Percentiles rank a stretch among this genome's conserved stretches.
Conservation (phyloP, 1,140 invertebrate genomes). For the Leucophenga varia region DNA sequence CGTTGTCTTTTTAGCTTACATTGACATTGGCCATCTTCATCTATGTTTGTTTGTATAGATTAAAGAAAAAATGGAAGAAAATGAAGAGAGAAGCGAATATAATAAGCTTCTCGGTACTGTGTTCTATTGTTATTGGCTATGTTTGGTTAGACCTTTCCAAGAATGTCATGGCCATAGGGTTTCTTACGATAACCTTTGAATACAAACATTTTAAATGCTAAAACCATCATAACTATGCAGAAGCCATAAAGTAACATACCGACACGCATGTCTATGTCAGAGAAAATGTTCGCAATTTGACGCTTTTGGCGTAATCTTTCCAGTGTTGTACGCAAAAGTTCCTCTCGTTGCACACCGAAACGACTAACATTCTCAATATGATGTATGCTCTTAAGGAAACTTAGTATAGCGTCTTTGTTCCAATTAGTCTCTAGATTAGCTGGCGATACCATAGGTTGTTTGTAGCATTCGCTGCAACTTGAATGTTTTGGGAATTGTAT, state of each 20-base stretch:
- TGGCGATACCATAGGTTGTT: slow-evolving; percentile 17
- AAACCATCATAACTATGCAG: slow-evolving; percentile 68
- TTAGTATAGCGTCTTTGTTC: slow-evolving; percentile 70
- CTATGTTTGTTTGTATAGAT: too few species aligned
- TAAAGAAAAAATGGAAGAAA: too few species aligned
- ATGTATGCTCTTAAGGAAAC: slow-evolving; percentile 78
- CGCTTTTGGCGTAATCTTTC: slow-evolving; percentile 47
- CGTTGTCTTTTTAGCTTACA: too few species aligned
- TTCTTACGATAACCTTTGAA: slow-evolving; percentile 72
- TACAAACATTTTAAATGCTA: slow-evolving; percentile 77
- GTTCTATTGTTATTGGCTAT: too few species aligned
- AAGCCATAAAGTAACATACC: slow-evolving; percentile 73
- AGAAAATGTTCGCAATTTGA: slow-evolving; percentile 61
- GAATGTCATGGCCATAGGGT: slow-evolving; percentile 64
- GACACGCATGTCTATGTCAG: slow-evolving; percentile 71
- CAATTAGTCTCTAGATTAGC: slow-evolving; percentile 61
- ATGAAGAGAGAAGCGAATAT: too few species aligned
- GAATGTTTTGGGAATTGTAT: slow-evolving; percentile 79
- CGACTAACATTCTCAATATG: slow-evolving; percentile 61
- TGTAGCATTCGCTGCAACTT: slow-evolving; percentile 72
- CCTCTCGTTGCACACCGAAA: slow-evolving; percentile 41
- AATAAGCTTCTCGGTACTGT: too few species aligned
- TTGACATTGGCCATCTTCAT: too few species aligned
- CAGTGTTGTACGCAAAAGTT: slow-evolving; percentile 26
- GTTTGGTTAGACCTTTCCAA: slow-evolving; percentile 69